A percentile compares a stretch with the other conserved stretches of the same genome.
Evolutionary conservation across 2,797 vertebrate genomes (phyloP).

Genomic region (Sebastes variabilis): DNA sequence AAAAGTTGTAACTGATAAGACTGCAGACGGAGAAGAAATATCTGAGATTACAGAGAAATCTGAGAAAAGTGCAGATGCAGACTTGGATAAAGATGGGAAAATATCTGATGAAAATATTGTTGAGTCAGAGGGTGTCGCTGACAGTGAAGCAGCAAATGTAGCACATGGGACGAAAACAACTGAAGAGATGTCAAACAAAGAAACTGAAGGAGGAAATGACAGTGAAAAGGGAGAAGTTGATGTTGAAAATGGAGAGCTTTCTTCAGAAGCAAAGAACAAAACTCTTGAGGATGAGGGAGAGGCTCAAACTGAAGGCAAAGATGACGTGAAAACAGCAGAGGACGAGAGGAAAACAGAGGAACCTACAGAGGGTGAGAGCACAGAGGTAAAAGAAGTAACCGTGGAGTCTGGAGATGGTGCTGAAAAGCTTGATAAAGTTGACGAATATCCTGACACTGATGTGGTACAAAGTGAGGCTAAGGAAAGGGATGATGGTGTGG

Average conservation of each 20-base stretch:
- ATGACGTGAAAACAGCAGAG: neutral
- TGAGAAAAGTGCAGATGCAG: slow-evolving; percentile 10
- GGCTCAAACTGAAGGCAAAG: slow-evolving; percentile 1
- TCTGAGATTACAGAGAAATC: slow-evolving; percentile 8
- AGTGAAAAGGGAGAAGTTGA: slow-evolving; percentile 40
- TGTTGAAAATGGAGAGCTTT: slow-evolving; percentile 61
- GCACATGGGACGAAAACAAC: neutral
- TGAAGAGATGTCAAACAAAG: slow-evolving; percentile 9
- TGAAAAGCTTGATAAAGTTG: neutral
- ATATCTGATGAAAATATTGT: slow-evolving; percentile 12
- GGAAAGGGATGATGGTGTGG: neutral
- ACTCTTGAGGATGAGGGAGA: neutral
- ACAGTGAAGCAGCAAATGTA: slow-evolving; percentile 19
- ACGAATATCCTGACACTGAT: neutral
- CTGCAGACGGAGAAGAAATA: slow-evolving; percentile 14
- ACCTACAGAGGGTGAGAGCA: slow-evolving; percentile 1
- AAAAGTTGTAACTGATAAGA: neutral
- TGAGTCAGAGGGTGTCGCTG: slow-evolving; percentile 13
- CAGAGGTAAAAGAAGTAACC: slow-evolving; percentile 5
- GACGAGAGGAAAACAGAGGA: slow-evolving; percentile 6
- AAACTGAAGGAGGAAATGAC: neutral
- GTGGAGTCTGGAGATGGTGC: slow-evolving; percentile 9
- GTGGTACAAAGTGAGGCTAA: slow-evolving; percentile 8
- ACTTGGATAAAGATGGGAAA: slow-evolving; percentile 23
- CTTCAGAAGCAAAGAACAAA: neutral